Evolutionary conservation across 1,140 invertebrate genomes (phyloP).

Genomic region (Lasioglossum baleicum): DNA sequence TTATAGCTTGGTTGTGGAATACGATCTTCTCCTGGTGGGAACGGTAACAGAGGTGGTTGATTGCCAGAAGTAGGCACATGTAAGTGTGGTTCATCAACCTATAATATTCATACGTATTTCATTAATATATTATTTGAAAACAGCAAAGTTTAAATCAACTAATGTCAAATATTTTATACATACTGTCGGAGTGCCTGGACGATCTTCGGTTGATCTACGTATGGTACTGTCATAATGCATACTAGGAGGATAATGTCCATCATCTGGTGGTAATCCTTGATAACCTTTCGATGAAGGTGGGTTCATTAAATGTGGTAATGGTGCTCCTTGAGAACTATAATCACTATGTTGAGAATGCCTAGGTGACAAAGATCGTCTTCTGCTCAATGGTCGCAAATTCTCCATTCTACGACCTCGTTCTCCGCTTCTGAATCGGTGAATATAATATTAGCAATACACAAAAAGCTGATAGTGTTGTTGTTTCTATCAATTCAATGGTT

Average conservation of each 20-base stretch:
- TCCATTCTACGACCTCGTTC: slow-evolving; percentile 72
- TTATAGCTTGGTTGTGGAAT: slow-evolving; percentile 71
- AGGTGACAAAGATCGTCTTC: slow-evolving; percentile 73
- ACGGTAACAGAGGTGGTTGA: slow-evolving; percentile 73
- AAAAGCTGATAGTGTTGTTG: neutral
- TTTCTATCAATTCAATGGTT: neutral
- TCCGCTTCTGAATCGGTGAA: slow-evolving; percentile 61
- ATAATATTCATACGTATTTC: slow-evolving; percentile 9
- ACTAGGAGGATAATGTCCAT: slow-evolving; percentile 73
- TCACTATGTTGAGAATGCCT: slow-evolving; percentile 72
- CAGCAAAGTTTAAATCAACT: neutral
- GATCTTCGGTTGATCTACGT: slow-evolving; percentile 81
- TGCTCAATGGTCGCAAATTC: slow-evolving; percentile 70
- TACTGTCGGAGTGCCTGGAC: slow-evolving; percentile 86
- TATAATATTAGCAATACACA: neutral
- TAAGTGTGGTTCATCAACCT: slow-evolving; percentile 78
- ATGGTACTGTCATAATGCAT: slow-evolving; percentile 77
- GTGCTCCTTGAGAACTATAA: slow-evolving; percentile 64
- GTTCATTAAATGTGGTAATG: slow-evolving; percentile 69
- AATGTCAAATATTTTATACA: slow-evolving; percentile 69
- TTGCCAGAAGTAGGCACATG: slow-evolving; percentile 65
- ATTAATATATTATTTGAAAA: too few relatives aligned
- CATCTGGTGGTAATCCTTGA: slow-evolving; percentile 64
- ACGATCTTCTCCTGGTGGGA: slow-evolving; percentile 77
- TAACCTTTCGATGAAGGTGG: slow-evolving; percentile 71